Conservation (phyloP, 2,797 vertebrate species). For the Paedocypris micromegethes region DNA sequence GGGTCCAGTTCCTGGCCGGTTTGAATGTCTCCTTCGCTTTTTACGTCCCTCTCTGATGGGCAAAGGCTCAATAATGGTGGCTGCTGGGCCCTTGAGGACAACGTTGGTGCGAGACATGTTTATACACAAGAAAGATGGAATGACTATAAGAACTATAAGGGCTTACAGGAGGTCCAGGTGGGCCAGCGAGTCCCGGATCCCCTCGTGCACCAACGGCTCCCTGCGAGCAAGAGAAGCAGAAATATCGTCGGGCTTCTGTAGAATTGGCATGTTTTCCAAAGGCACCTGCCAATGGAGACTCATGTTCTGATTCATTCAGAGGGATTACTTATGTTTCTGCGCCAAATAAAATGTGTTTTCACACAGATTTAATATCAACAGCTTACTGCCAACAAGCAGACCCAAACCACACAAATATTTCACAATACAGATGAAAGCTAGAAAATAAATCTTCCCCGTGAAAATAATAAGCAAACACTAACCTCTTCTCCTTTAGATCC, state of each 20-base stretch:
- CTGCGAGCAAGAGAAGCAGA: constrained; percentile 48
- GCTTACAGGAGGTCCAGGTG: constrained; percentile 69
- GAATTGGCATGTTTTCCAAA: constrained; percentile 12
- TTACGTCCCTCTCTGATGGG: constrained; percentile 65
- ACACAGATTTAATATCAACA: constrained; percentile 21
- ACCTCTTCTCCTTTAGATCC: constrained; percentile 85
- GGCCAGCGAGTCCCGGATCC: constrained; percentile 63
- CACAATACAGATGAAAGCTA: constrained; percentile 9
- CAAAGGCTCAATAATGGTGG: constrained; percentile 64
- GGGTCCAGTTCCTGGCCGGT: constrained; percentile 33
- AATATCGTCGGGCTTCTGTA: constrained; percentile 34
- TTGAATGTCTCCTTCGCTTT: constrained; percentile 59
- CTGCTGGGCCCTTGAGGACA: constrained; percentile 70
- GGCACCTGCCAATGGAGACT: constrained; percentile 19
- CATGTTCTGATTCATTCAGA: constrained; percentile 19
- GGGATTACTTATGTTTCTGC: constrained; percentile 35
- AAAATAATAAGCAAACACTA: constrained; percentile 50
- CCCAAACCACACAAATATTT: constrained; percentile 9
- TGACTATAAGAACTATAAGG: background rate
- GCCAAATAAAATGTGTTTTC: constrained; percentile 21
- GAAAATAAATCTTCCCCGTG: constrained; percentile 51
- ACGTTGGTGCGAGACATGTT: constrained; percentile 4
- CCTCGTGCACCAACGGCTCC: constrained; percentile 68
- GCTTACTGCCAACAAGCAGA: background rate
- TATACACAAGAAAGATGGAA: constrained; percentile 11